Evolutionary conservation across 2,797 vertebrate species (phyloP).

Genomic region (Sphaeramia orbicularis): DNA sequence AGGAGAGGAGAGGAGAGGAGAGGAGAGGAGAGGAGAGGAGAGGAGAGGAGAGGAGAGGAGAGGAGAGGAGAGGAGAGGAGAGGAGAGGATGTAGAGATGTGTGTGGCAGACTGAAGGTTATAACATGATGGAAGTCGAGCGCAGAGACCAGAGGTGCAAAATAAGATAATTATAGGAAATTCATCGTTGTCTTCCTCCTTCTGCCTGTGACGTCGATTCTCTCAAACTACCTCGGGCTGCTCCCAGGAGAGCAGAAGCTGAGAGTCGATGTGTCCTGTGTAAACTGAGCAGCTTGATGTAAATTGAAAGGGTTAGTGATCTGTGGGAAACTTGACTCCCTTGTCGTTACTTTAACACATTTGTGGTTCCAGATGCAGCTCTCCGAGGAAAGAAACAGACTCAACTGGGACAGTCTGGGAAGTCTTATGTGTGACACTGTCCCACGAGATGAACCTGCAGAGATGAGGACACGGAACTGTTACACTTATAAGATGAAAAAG

Average conservation of each 20-base stretch:
- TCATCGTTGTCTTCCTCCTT: not conserved
- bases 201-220: not conserved
- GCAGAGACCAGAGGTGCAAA: too few species aligned
- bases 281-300: conserved; percentile 70
- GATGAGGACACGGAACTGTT: not conserved
- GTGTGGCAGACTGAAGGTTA: too few species aligned
- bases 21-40: conserved; percentile 29
- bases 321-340: conserved; percentile 69
- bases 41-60: conserved; percentile 27
- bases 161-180: too few species aligned
- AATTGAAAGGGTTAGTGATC: conserved; percentile 77
- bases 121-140: too few species aligned
- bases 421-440: conserved; percentile 11
- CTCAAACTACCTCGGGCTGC: conserved; percentile 18
- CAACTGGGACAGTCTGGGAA: conserved; percentile 21
- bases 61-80: too few species aligned
- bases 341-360: conserved; percentile 49
- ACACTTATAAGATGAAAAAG: not conserved
- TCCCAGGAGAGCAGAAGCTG: conserved; percentile 33
- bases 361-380: conserved; percentile 50
- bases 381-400: conserved; percentile 30
- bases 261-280: conserved; percentile 43
- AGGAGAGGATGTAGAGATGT: too few species aligned
- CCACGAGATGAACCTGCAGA: not conserved
- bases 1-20: conserved; percentile 38